Base-by-base conservation (phyloP, 2,888 invertebrate genomes). In the Myopa tessellatipennis region DNA sequence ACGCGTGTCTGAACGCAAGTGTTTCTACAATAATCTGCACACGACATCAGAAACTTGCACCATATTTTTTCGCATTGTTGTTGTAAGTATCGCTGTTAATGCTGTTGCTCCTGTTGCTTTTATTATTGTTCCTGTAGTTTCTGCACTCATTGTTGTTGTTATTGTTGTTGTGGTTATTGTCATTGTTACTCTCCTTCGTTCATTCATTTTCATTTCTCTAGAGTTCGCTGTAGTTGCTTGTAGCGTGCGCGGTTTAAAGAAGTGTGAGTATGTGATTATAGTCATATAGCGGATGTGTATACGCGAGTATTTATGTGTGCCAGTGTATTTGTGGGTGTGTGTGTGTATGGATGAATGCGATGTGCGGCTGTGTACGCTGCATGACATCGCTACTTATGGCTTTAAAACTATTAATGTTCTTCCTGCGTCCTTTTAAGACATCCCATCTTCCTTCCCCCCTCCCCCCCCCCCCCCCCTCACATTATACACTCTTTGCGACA, bases 341-440 rank as follows among this genome's bases (percentile, higher is more conserved):
- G 36, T 55, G 14, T 38, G 36, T 58, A n/a, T 58, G 34, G 18
- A 34, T 34, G 68, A 50, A 4, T 70, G 34, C 70, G n/a, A n/a
- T n/a, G n/a, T n/a, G n/a, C n/a, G n/a, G n/a, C n/a, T n/a, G n/a
- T n/a, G n/a, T n/a, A n/a, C n/a, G n/a, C n/a, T n/a, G n/a, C n/a
- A n/a, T n/a, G n/a, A n/a, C n/a, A n/a, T n/a, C n/a, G n/a, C 71
- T 71, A 71, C 63, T 71, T 71, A 36, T 26, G 76, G 63, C 76
- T 63, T 76, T 71, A 76, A 71, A 76, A 63, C 67, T 67, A 68
- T 75, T 75, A 75, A 68, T 58, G 68, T 75, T 38, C 50, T 65
- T 18, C 55, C 18, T 18, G 45, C 18, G 50, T 18, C 69, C 18
- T 40, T 69, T 50, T 34, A 67, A 12, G 14, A 67, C 26, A 36